Evolutionary conservation across 2,797 vertebrate species (phyloP).

Genomic region (Numenius phaeopus): DNA sequence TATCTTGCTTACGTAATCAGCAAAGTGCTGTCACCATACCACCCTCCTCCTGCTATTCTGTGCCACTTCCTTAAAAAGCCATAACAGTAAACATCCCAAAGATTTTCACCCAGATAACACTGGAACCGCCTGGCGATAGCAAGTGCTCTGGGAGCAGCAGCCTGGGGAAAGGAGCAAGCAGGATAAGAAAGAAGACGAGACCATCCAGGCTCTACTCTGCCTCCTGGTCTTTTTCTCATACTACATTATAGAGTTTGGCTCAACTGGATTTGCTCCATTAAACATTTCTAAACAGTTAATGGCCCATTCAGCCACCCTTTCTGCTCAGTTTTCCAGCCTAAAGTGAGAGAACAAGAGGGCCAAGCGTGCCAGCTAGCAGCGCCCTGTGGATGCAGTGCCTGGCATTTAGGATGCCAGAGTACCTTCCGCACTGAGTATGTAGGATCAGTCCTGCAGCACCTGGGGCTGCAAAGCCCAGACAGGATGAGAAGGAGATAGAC

Average conservation of each 20-base stretch:
- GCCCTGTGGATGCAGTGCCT: not conserved
- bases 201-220: not conserved
- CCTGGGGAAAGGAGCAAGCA: not conserved
- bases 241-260: not conserved
- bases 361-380: not conserved
- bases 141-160: not conserved
- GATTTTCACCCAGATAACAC: not conserved
- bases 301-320: not conserved
- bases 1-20: not conserved
- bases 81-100: not conserved
- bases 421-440: rapidly evolving
- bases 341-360: not conserved
- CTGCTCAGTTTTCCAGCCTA: not conserved
- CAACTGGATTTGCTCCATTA: not conserved
- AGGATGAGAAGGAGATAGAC: not conserved
- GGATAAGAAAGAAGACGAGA: not conserved
- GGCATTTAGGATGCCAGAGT: not conserved
- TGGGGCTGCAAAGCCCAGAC: not conserved
- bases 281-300: not conserved
- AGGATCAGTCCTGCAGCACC: not conserved
- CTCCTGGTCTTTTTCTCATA: not conserved
- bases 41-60: not conserved
- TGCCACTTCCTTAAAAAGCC: not conserved
- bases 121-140: not conserved
- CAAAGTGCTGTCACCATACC: not conserved